Conservation (phyloP, 2,888 invertebrate species). For the Rhagonycha lutea region DNA sequence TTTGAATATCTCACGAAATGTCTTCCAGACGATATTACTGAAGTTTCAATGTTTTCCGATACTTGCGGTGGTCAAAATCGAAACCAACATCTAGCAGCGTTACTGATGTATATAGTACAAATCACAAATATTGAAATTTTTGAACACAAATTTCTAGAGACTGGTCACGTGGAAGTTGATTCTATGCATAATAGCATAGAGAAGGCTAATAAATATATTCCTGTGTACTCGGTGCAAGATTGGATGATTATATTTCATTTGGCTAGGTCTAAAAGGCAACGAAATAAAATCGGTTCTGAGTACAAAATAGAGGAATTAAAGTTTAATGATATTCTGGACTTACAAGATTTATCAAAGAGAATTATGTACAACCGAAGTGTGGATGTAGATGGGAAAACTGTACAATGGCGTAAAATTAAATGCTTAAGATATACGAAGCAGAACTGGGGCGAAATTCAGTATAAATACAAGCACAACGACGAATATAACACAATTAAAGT, state of each 20-base stretch:
- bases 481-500: too few relatives aligned
- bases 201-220: not conserved
- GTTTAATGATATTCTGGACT: not conserved
- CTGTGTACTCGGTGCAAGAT: not conserved
- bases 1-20: not conserved
- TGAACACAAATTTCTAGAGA: conserved; percentile 7
- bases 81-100: conserved; percentile 24
- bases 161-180: conserved; percentile 4
- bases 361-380: not conserved
- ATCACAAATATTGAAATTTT: conserved; percentile 16
- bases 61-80: conserved; percentile 27
- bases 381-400: not conserved
- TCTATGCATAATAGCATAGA: conserved; percentile 7
- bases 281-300: conserved; percentile 1
- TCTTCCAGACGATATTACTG: not conserved
- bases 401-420: conserved; percentile 10
- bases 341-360: not conserved
- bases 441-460: not conserved
- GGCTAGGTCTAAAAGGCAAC: not conserved
- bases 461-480: not conserved
- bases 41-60: conserved; percentile 7
- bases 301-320: not conserved
- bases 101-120: conserved; percentile 24
- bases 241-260: conserved; percentile 9
- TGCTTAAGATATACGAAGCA: not conserved